phyloP scores from a whole-genome alignment of 2,888 invertebrate species.

The Dione juno region DNA sequence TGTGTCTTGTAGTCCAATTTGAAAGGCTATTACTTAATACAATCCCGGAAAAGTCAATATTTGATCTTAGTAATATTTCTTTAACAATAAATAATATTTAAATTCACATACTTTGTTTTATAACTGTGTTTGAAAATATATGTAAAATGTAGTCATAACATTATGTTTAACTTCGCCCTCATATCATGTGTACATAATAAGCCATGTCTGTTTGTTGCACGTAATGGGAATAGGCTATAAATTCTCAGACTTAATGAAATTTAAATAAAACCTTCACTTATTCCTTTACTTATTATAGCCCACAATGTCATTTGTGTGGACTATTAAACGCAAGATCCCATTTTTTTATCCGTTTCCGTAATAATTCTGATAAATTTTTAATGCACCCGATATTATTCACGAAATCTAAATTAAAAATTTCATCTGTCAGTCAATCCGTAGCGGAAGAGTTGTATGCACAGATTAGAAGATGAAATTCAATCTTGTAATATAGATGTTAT shows the following conservation, averaged over 20 bases:
- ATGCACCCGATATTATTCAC: no score
- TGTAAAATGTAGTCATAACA: neutral
- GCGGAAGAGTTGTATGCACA: no score
- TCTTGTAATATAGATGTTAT: no score
- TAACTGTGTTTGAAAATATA: neutral
- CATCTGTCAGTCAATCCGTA: no score
- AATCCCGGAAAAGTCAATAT: neutral
- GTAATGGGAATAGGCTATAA: neutral
- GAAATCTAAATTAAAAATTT: no score
- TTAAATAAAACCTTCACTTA: neutral
- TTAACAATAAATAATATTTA: conserved; percentile 7
- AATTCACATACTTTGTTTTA: neutral
- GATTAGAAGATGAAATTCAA: no score
- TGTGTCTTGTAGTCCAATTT: no score
- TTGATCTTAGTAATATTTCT: neutral
- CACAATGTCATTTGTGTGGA: no score
- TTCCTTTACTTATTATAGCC: no score
- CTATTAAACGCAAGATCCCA: no score
- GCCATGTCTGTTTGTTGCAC: neutral
- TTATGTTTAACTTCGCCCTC: neutral
- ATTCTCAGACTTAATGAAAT: neutral
- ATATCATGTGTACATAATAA: neutral
- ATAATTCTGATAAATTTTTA: no score
- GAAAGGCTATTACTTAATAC: neutral
- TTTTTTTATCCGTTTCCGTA: no score